These are phyloP conservation scores for Melieria omissa DNA, from an alignment of 2,888 invertebrate species.

Conservation along the genomic window DNA sequence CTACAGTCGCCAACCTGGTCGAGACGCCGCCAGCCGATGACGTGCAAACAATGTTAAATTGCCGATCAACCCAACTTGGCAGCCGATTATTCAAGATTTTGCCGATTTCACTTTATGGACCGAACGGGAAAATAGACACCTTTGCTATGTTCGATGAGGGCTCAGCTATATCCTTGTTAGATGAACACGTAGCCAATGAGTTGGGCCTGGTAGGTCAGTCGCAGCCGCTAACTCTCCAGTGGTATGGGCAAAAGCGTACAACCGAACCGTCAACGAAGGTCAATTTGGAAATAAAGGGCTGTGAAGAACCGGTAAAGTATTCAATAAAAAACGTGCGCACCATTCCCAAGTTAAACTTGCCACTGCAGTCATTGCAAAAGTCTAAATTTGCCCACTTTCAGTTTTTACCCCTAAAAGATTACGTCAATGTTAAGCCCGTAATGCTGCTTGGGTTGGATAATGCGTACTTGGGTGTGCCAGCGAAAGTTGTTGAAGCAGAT, in stretches of 20 bases:
- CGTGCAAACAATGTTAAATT: background rate
- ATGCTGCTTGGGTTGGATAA: slow-evolving; percentile 2
- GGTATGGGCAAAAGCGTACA: slow-evolving; percentile 4
- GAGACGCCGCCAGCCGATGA: too few relatives aligned
- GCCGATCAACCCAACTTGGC: background rate
- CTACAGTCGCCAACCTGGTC: too few relatives aligned
- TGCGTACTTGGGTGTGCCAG: background rate
- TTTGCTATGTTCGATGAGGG: background rate
- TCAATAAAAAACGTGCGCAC: background rate
- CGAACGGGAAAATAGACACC: background rate
- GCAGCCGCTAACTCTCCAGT: slow-evolving; percentile 1
- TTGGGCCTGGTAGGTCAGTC: background rate
- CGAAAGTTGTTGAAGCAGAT: background rate
- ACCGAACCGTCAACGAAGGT: background rate
- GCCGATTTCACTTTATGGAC: background rate
- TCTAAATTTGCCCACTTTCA: background rate
- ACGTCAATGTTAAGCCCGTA: background rate
- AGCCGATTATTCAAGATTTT: background rate
- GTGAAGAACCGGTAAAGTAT: background rate
- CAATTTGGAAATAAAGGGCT: background rate
- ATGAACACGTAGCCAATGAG: background rate
- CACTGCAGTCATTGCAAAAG: background rate
- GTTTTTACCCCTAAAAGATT: background rate
- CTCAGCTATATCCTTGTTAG: background rate
- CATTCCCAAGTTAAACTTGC: background rate